Evolutionary conservation across 2,888 invertebrate species (phyloP), one percentile per base, ranked within the genome.

Genomic region (Lacanobia wlatinum): DNA sequence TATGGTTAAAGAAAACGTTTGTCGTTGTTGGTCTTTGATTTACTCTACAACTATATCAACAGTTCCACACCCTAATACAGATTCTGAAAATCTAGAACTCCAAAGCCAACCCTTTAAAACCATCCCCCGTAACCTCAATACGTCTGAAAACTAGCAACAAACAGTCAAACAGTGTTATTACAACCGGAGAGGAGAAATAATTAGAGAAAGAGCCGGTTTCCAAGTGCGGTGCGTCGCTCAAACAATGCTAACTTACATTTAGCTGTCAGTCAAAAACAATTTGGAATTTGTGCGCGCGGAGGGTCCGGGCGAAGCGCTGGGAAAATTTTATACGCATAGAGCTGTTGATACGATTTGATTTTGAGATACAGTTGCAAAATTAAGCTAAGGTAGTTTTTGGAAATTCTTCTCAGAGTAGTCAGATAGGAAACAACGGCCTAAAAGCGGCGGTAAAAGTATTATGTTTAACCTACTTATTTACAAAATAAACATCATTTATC

Each of bases 261-360:
- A 94, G 95, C 95, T 96, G 96, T 96, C 96, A 96, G 96, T 96
- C 96, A 96, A 96, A 96, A 96, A 95, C 96, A 96, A 96, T 96
- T 96, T 96, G 96, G 96, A 96, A 96, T 96, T 96, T 94, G 95
- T 94, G 92, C 92, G 91, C 93, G 92, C 93, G 91, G 92, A 95
- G 96, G 96, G 96, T 96, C 93, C 93, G 88, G 87, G 84, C 85
- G 89, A 61, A 84, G 88, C 86, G 86, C 84, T 85, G 86, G 90
- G 90, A 93, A 93, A 91, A 89, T 87, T 84, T 83, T 82, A 91
- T 84, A 63, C 85, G n/a, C 82, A 85, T 84, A 89, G 94, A 95
- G 95, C 62, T 89, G 93, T 53, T 88, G 73, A 64, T 76, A 83
- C 75, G 4, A 56, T 23, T 43, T 38, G 16, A 1, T 48, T 38